These are phyloP conservation scores for Eudasyphora cyanicolor DNA, from an alignment of 2,888 invertebrate genomes.

Conservation along the genomic window DNA sequence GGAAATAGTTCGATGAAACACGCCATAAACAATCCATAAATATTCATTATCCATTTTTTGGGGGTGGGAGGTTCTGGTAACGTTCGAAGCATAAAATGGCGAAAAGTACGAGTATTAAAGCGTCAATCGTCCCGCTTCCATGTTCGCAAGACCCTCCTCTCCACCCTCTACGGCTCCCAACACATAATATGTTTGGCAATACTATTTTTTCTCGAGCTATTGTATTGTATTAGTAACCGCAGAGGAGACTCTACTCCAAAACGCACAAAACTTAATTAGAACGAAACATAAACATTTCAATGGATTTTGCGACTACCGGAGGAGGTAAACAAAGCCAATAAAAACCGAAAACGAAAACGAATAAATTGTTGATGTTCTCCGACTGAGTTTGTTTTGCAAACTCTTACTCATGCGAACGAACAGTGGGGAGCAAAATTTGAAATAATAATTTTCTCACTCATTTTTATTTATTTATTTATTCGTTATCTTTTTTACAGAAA, in stretches of 20 bases:
- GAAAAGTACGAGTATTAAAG: too few relatives aligned
- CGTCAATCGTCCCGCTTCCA: too few relatives aligned
- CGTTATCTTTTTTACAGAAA: too few relatives aligned
- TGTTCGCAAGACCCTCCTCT: too few relatives aligned
- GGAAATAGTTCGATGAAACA: not conserved
- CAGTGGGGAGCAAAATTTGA: not conserved
- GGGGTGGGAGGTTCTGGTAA: not conserved
- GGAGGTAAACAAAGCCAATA: not conserved
- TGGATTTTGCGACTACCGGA: constrained; percentile 1
- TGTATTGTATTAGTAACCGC: too few relatives aligned
- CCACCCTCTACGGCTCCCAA: too few relatives aligned
- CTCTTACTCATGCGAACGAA: too few relatives aligned
- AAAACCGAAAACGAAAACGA: not conserved
- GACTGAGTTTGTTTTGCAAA: not conserved
- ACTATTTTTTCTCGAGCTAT: too few relatives aligned
- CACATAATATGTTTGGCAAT: too few relatives aligned
- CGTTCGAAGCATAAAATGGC: not conserved
- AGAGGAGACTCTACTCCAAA: not conserved
- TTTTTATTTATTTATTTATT: too few relatives aligned
- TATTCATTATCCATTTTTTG: not conserved
- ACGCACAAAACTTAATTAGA: constrained; percentile 18
- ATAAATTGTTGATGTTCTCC: not conserved
- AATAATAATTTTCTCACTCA: too few relatives aligned
- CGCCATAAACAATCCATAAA: not conserved
- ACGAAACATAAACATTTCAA: constrained; percentile 25